These are phyloP conservation scores for Pollicipes pollicipes DNA, from an alignment of 1,140 invertebrate genomes.

Conservation along the genomic window DNA sequence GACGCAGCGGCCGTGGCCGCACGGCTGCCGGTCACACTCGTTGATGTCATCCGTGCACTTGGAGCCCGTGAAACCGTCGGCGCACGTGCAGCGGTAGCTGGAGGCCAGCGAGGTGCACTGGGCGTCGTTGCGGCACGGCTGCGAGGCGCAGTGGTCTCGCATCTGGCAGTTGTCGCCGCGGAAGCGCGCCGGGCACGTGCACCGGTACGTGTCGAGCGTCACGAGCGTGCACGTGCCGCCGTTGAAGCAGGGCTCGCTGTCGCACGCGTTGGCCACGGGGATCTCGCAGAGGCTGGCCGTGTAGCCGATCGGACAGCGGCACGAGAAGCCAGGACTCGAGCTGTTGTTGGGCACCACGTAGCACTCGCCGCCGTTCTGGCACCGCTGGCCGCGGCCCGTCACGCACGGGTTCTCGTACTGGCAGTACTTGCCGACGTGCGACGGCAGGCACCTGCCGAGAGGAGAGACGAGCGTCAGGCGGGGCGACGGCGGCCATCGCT, in stretches of 20 bases:
- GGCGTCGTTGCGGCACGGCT: slow-evolving; percentile 70
- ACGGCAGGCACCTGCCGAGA: slow-evolving; percentile 65
- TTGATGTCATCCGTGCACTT: slow-evolving; percentile 75
- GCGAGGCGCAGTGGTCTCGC: slow-evolving; percentile 70
- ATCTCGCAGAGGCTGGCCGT: slow-evolving; percentile 85
- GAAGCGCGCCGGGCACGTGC: slow-evolving; percentile 54
- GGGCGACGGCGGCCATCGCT: too few relatives aligned
- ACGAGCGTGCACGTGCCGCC: slow-evolving; percentile 65
- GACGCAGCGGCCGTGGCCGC: slow-evolving; percentile 56
- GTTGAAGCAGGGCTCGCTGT: slow-evolving; percentile 65
- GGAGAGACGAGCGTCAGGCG: not conserved
- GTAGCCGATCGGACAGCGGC: slow-evolving; percentile 74
- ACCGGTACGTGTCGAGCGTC: slow-evolving; percentile 52
- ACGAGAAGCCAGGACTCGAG: slow-evolving; percentile 55
- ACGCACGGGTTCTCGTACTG: slow-evolving; percentile 81
- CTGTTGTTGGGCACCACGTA: slow-evolving; percentile 41
- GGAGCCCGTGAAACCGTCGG: slow-evolving; percentile 65
- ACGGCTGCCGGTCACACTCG: slow-evolving; percentile 59
- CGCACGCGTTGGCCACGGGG: slow-evolving; percentile 70
- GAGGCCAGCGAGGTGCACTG: slow-evolving; percentile 52
- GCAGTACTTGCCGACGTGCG: slow-evolving; percentile 84
- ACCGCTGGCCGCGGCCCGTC: slow-evolving; percentile 54
- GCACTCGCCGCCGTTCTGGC: slow-evolving; percentile 85
- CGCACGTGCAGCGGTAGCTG: slow-evolving; percentile 61
- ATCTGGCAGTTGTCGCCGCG: slow-evolving; percentile 71